Percentiles rank a stretch among this genome's conserved stretches.
Evolutionary conservation across 1,140 invertebrate species (phyloP).

Genomic region (Trichonephila inaurata): DNA sequence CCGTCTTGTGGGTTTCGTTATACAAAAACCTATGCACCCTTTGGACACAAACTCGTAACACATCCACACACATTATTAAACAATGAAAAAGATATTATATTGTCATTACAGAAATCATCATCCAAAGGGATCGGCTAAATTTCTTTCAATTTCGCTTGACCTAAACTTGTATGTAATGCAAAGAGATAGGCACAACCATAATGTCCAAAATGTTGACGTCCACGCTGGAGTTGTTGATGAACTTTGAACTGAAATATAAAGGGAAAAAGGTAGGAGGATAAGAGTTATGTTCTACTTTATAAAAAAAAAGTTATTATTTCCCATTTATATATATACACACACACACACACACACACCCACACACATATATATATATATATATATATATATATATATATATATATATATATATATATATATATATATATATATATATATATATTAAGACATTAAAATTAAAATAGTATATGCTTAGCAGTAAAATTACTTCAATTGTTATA

Average conservation of each 20-base stretch:
- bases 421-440: too few species aligned
- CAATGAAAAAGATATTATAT: slow-evolving; percentile 2
- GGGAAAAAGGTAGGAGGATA: not conserved
- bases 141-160: slow-evolving; percentile 50
- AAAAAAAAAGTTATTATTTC: too few species aligned
- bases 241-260: slow-evolving; percentile 51
- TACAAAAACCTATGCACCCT: slow-evolving; percentile 14
- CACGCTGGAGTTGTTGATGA: not conserved
- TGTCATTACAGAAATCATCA: not conserved
- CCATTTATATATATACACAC: too few species aligned
- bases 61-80: slow-evolving; percentile 11
- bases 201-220: slow-evolving; percentile 6
- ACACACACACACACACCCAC: too few species aligned
- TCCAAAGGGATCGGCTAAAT: slow-evolving; percentile 64
- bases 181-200: not conserved
- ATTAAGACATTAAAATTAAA: too few species aligned
- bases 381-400: too few species aligned
- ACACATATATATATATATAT: too few species aligned
- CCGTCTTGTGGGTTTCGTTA: slow-evolving; percentile 35
- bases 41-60: not conserved
- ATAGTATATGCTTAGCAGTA: too few species aligned
- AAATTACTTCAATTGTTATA: too few species aligned
- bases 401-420: too few species aligned
- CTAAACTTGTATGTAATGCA: not conserved
- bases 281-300: too few species aligned